A percentile compares a stretch with the other conserved stretches of the same genome.
Evolutionary conservation across 2,113 vertebrate genomes (phyloP).

Genomic region (Asarcornis scutulata): DNA sequence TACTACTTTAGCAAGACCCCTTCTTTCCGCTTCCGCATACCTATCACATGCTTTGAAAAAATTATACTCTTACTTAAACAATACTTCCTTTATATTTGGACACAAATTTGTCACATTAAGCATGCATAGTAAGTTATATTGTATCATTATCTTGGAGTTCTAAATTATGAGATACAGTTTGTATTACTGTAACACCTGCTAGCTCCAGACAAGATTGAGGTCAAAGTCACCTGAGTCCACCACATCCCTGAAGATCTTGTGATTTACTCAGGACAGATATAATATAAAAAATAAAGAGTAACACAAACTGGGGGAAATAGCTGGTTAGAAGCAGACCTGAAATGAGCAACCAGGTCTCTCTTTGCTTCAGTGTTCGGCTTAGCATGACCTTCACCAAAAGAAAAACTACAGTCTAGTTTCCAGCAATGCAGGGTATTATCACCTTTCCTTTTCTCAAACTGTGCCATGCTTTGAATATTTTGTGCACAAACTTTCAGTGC

Average conservation of each 20-base stretch:
- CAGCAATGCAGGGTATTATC: not conserved
- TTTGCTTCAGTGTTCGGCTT: not conserved
- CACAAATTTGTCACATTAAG: not conserved
- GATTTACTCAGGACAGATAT: not conserved
- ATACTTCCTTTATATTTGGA: not conserved
- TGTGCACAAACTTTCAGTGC: not conserved
- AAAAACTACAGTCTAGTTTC: not conserved
- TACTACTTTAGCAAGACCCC: not conserved
- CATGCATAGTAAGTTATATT: not conserved
- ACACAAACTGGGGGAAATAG: accelerated
- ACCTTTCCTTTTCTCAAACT: not conserved
- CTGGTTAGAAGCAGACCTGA: not conserved
- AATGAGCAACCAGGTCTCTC: not conserved
- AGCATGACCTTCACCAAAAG: not conserved
- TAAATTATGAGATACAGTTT: not conserved
- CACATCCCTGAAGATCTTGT: not conserved
- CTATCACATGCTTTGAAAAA: not conserved
- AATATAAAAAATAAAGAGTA: not conserved
- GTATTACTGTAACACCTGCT: not conserved
- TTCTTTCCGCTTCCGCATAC: not conserved
- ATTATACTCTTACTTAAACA: not conserved
- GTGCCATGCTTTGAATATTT: not conserved
- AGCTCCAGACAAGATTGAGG: not conserved
- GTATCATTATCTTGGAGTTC: not conserved
- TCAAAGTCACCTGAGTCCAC: not conserved